Evolutionary conservation across 1,140 invertebrate species (phyloP), one percentile per base, ranked within the genome.

Genomic region (Dendroctonus ponderosae): DNA sequence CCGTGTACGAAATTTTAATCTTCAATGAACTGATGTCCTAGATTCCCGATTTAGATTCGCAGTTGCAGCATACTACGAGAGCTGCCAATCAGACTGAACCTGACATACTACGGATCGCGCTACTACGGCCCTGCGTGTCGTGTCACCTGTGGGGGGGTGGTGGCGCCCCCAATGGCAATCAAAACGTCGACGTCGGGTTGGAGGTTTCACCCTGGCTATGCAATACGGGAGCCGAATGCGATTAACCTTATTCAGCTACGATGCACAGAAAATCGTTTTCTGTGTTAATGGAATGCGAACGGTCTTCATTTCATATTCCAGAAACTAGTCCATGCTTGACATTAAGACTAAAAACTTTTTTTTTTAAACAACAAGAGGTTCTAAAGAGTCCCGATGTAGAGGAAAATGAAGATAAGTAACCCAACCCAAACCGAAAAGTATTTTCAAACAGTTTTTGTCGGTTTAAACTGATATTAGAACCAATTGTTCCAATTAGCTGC

Each of bases 11-110:
- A 46, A n/a, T 41, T 58, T 58, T 11, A 58, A 58, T 58, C 56
- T 58, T 58, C 56, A 58, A 58, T 58, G 56, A 58, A 44, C 42
- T 26, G 5, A 54, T 26, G 59, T 39, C 59, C 59, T 50, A 50
- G 46, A 50, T 61, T 61, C 14, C 56, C 41, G 43, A 58, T 58
- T 44, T 44, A 58, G 56, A 58, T 58, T 44, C 6, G 12, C 44
- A 11, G 14, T 15, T 12, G 15, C 49, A 8, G 49, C 11, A 15
- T 51, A 11, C 44, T 52, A 52, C 51, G n/a, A 52, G 9, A 41
- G 54, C 40, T 57, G 54, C 54, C 54, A 57, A 57, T 57, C 54
- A 57, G 38, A 12, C 38, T 44, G 26, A 46, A 12, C 7, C 43
- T 8, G 53, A n/a, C 39, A 11, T 41, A 56, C 39, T 39, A 41